phyloP scores from a whole-genome alignment of 2,888 invertebrate species.

The Biston betularia region DNA sequence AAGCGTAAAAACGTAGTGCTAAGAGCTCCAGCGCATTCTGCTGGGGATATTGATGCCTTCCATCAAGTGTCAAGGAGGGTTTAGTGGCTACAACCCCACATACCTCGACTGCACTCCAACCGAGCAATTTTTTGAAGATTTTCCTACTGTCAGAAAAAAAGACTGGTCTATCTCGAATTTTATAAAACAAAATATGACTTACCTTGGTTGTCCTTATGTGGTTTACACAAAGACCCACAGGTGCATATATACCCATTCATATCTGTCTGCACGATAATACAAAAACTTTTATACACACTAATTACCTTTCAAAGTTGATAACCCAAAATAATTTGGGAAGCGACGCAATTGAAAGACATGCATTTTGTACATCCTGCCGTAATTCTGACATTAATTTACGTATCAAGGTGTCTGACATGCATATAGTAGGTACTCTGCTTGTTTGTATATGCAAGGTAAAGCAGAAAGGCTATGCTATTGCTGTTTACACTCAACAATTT shows the following conservation, averaged over 20 bases:
- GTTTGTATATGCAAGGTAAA: no score
- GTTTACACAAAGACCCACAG: not conserved
- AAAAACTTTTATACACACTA: constrained; percentile 41
- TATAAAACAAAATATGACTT: constrained; percentile 13
- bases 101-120: no score
- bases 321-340: constrained; percentile 37
- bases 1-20: no score
- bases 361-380: constrained; percentile 32
- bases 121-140: no score
- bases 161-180: no score
- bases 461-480: no score
- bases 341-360: constrained; percentile 38
- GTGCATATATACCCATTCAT: constrained; percentile 48
- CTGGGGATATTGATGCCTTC: no score
- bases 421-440: not conserved
- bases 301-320: constrained; percentile 39
- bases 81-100: no score
- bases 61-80: no score
- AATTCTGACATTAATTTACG: not conserved
- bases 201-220: constrained; percentile 37
- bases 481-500: no score
- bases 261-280: constrained; percentile 42
- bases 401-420: not conserved
- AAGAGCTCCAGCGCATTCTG: no score
- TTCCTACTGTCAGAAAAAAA: no score